Evolutionary conservation across 1,140 invertebrate genomes (phyloP).

Genomic region (Drosophila ficusphila): DNA sequence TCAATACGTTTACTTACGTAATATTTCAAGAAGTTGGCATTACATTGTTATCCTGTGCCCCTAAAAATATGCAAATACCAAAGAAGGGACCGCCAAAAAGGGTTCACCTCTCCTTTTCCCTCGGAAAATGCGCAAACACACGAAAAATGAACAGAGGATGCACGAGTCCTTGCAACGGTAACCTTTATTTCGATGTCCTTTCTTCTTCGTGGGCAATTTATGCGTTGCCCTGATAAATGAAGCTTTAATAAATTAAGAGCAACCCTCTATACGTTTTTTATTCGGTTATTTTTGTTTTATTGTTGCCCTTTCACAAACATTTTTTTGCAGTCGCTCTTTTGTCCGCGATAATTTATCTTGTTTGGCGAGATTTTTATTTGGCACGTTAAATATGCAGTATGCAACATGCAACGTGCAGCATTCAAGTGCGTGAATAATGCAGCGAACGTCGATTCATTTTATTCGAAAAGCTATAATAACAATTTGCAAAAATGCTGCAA

Average conservation of each 20-base stretch:
- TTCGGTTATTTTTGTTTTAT: slow-evolving; percentile 41
- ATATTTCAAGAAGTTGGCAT: slow-evolving; percentile 2
- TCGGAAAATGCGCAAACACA: background rate
- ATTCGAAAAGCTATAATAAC: slow-evolving; percentile 79
- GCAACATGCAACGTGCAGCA: slow-evolving; percentile 55
- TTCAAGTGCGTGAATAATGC: slow-evolving; percentile 75
- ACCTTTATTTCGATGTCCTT: slow-evolving; percentile 21
- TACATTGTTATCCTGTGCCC: slow-evolving; percentile 10
- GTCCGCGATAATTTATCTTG: slow-evolving; percentile 77
- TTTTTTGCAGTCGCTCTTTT: slow-evolving; percentile 42
- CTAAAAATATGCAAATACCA: slow-evolving; percentile 38
- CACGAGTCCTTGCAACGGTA: slow-evolving; percentile 45
- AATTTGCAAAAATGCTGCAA: slow-evolving; percentile 62
- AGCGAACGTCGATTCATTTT: slow-evolving; percentile 65
- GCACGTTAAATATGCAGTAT: slow-evolving; percentile 75
- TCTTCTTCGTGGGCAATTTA: slow-evolving; percentile 57
- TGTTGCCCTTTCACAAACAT: slow-evolving; percentile 34
- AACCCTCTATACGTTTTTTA: slow-evolving; percentile 45
- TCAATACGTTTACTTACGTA: background rate
- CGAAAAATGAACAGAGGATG: slow-evolving; percentile 4
- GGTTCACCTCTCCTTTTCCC: background rate
- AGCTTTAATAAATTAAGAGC: slow-evolving; percentile 81
- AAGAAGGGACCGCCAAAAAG: background rate
- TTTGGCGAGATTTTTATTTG: slow-evolving; percentile 80
- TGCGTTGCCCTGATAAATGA: slow-evolving; percentile 70